Evolutionary conservation across 2,113 vertebrate species (phyloP).

Genomic region (Pseudolaguvia tuberculata): DNA sequence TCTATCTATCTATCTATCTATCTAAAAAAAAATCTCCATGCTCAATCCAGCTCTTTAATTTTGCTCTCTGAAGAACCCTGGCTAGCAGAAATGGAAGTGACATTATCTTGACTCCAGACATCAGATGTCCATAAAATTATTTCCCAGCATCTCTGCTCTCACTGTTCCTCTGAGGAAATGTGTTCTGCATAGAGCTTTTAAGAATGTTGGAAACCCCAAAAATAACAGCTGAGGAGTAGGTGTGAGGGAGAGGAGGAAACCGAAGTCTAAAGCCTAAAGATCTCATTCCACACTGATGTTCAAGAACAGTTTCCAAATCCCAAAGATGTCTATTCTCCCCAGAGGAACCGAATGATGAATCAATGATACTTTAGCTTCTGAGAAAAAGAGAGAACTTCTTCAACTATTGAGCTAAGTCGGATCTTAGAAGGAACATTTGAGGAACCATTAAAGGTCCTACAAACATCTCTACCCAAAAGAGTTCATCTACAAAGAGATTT

Average conservation of each 20-base stretch:
- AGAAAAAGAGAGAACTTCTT: too few relatives aligned
- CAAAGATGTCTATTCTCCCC: too few relatives aligned
- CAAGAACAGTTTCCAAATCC: not conserved
- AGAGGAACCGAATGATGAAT: too few relatives aligned
- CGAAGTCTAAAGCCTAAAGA: conserved; percentile 23
- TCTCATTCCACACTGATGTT: conserved; percentile 8
- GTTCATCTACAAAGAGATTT: too few relatives aligned
- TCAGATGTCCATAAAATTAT: conserved; percentile 32
- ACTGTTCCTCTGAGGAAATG: conserved; percentile 23
- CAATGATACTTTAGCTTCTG: too few relatives aligned
- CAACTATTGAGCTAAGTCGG: not conserved
- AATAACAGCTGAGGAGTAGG: not conserved
- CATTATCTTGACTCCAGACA: conserved; percentile 32
- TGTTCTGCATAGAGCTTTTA: conserved; percentile 19
- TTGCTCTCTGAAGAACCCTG: not conserved
- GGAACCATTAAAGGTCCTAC: not conserved
- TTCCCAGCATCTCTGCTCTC: conserved; percentile 6
- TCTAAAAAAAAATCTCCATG: too few relatives aligned
- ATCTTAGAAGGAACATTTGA: not conserved
- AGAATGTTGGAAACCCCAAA: conserved; percentile 20
- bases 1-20: too few relatives aligned
- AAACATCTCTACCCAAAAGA: not conserved
- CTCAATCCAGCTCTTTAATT: not conserved
- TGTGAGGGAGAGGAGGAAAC: not conserved
- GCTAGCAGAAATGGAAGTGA: conserved; percentile 23